Conservation (phyloP, 1,140 invertebrate species). For the Conopomorpha cramerella region DNA sequence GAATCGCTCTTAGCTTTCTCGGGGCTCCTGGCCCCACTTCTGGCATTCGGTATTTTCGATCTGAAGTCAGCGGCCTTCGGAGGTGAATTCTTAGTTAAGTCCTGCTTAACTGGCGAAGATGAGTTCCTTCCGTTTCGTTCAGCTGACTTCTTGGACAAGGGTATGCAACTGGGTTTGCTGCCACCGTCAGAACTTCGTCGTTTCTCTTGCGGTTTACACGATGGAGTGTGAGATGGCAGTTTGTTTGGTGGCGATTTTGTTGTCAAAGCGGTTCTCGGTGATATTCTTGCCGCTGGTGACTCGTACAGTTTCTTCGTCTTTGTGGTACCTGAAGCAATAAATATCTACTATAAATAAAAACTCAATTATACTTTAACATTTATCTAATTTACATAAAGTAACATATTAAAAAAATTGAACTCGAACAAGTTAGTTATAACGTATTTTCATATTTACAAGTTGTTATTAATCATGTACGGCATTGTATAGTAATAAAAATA, state of each 20-base stretch:
- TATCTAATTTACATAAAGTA: no score
- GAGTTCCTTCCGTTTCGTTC: conserved; percentile 29
- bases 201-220: conserved; percentile 27
- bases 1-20: conserved; percentile 42
- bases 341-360: no score
- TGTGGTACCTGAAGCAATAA: no score
- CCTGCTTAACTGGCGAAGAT: conserved; percentile 34
- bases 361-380: no score
- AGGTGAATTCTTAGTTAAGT: conserved; percentile 20
- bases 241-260: conserved; percentile 23
- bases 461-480: no score
- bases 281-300: no score
- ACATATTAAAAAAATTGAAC: no score
- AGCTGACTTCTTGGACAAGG: conserved; percentile 35
- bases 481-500: no score
- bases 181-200: conserved; percentile 29
- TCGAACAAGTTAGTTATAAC: no score
- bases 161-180: conserved; percentile 43
- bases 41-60: conserved; percentile 26
- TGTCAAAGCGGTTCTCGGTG: no score
- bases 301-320: no score
- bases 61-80: conserved; percentile 22
- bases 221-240: conserved; percentile 12
- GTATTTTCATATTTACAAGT: no score
- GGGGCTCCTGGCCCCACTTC: conserved; percentile 27